Percentiles rank a stretch among this genome's conserved stretches.
These are phyloP conservation scores for Paraescarpia echinospica DNA, from an alignment of 1,140 invertebrate genomes.

Conservation along the genomic window DNA sequence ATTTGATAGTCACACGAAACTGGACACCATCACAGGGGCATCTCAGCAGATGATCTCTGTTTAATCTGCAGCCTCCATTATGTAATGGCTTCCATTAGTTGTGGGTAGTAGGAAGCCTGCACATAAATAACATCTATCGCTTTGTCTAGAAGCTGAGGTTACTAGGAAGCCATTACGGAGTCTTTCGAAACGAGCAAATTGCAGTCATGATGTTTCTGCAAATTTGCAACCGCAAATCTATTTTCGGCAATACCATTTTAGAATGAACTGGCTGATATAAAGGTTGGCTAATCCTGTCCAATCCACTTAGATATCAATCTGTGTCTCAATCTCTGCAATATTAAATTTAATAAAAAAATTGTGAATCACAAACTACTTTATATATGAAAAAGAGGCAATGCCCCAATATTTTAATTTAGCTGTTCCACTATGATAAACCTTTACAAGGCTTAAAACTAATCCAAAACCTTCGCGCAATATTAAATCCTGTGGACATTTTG, in stretches of 20 bases:
- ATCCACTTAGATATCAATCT: not conserved
- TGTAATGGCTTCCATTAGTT: slow-evolving; percentile 1
- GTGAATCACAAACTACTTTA: not conserved
- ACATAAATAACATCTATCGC: slow-evolving; percentile 1
- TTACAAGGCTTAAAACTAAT: too few species aligned
- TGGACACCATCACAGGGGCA: not conserved
- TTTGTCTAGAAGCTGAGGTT: slow-evolving; percentile 1
- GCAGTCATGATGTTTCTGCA: not conserved
- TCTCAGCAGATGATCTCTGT: not conserved
- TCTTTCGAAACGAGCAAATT: not conserved
- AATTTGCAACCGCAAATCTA: not conserved
- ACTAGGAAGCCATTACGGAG: not conserved
- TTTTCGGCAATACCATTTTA: not conserved
- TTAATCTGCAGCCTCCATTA: not conserved
- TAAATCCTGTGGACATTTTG: not conserved
- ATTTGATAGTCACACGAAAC: not conserved
- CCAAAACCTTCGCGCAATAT: not conserved
- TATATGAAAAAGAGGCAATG: not conserved
- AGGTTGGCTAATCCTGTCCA: not conserved
- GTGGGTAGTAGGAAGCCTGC: not conserved
- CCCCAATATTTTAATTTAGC: too few species aligned
- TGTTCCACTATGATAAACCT: too few species aligned
- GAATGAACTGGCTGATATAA: not conserved
- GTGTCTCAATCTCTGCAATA: not conserved
- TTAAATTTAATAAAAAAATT: not conserved